Percentiles rank a stretch among this genome's conserved stretches.
Evolutionary conservation across 2,797 vertebrate genomes (phyloP).

Genomic region (Argentina silus): DNA sequence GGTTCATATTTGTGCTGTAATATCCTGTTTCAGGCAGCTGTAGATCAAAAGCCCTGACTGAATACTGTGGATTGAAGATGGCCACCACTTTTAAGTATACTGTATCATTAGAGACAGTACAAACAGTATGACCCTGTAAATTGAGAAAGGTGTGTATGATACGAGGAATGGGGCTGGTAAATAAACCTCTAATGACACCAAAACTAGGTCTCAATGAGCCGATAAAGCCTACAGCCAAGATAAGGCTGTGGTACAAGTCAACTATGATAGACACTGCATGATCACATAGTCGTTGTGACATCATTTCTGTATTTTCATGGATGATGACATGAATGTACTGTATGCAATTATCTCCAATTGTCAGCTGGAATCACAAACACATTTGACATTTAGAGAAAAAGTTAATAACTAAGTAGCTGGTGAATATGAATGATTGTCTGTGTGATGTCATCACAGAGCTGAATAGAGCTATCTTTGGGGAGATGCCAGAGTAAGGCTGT

Average conservation of each 20-base stretch:
- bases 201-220: too few relatives aligned
- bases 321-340: not conserved
- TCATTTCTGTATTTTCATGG: not conserved
- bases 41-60: not conserved
- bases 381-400: constrained; percentile 6
- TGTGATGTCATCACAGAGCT: constrained; percentile 40
- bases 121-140: too few relatives aligned
- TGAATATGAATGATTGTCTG: constrained; percentile 14
- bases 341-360: not conserved
- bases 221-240: not conserved
- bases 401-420: constrained; percentile 5
- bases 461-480: constrained; percentile 49
- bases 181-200: too few relatives aligned
- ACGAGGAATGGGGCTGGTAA: too few relatives aligned
- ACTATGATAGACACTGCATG: not conserved
- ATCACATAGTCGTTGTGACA: not conserved
- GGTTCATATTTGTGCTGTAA: not conserved
- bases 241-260: not conserved
- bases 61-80: constrained; percentile 2
- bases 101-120: too few relatives aligned
- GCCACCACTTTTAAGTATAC: too few relatives aligned
- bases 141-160: too few relatives aligned
- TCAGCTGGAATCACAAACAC: not conserved
- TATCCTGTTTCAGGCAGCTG: not conserved
- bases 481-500: constrained; percentile 51